Conservation (phyloP, 2,113 vertebrate species). For the Apus apus region DNA sequence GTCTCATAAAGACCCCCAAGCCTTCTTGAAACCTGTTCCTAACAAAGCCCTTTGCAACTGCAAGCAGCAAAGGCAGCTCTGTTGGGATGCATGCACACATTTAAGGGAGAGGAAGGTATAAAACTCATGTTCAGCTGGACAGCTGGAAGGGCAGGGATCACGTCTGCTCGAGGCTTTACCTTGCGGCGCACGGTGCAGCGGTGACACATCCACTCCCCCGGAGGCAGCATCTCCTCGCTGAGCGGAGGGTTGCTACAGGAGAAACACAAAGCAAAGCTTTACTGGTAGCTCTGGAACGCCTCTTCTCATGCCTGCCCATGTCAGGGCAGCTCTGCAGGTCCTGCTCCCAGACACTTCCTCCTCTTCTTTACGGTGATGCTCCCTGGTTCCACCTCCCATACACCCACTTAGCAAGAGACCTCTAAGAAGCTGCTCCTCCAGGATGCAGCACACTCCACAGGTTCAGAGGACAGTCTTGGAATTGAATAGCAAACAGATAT, state of each 20-base stretch:
- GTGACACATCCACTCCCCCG: constrained; percentile 99
- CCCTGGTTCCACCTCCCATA: not conserved
- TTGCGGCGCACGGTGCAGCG: constrained; percentile 95
- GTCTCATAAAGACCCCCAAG: not conserved
- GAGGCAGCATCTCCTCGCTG: constrained; percentile 98
- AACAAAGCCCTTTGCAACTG: not conserved
- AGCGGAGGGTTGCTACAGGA: constrained; percentile 91
- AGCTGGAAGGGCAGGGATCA: not conserved
- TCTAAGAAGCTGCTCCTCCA: not conserved
- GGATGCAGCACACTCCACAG: accelerated
- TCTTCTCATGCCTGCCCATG: not conserved
- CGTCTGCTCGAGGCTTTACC: constrained; percentile 75
- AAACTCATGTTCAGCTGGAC: not conserved
- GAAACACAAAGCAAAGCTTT: constrained; percentile 36
- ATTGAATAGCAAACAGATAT: not conserved
- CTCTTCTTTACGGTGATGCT: not conserved
- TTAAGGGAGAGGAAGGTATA: not conserved
- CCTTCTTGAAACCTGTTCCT: not conserved
- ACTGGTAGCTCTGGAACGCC: not conserved
- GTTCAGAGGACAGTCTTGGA: not conserved
- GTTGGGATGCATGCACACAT: accelerated
- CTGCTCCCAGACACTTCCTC: not conserved
- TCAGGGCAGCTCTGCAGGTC: not conserved
- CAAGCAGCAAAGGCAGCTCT: not conserved
- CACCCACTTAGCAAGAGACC: not conserved